These are phyloP conservation scores for Semibalanus balanoides DNA, from an alignment of 1,140 invertebrate species.

Conservation along the genomic window DNA sequence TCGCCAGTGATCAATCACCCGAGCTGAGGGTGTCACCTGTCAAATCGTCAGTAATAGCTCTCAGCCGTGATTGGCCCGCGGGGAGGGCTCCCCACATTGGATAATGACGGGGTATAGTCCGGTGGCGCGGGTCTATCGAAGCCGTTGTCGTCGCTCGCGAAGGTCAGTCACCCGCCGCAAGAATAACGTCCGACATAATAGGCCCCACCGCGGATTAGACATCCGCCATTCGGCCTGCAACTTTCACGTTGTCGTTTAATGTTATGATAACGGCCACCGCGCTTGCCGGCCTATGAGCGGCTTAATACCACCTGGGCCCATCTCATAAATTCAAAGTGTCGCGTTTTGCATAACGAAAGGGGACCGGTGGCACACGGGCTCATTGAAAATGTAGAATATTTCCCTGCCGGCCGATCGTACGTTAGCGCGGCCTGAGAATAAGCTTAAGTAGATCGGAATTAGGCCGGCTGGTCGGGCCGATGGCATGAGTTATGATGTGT, in stretches of 20 bases:
- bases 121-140: too few relatives aligned
- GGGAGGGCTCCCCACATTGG: too few relatives aligned
- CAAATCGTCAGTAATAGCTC: too few relatives aligned
- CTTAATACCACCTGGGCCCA: background rate
- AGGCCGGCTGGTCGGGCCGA: background rate
- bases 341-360: background rate
- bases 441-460: background rate
- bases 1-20: too few relatives aligned
- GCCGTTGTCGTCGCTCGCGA: background rate
- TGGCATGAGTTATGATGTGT: background rate
- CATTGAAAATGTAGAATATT: background rate
- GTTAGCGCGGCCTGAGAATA: background rate
- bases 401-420: background rate
- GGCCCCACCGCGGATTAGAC: background rate
- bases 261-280: background rate
- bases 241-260: background rate
- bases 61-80: too few relatives aligned
- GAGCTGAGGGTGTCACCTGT: too few relatives aligned
- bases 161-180: background rate
- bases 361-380: background rate
- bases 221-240: background rate
- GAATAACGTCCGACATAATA: background rate
- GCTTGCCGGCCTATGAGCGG: background rate
- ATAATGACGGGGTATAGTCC: too few relatives aligned
- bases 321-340: constrained; percentile 2